Percentiles rank a stretch among this genome's conserved stretches.
These are phyloP conservation scores for Drosophila pruinosa DNA, from an alignment of 1,140 invertebrate genomes.

Conservation along the genomic window DNA sequence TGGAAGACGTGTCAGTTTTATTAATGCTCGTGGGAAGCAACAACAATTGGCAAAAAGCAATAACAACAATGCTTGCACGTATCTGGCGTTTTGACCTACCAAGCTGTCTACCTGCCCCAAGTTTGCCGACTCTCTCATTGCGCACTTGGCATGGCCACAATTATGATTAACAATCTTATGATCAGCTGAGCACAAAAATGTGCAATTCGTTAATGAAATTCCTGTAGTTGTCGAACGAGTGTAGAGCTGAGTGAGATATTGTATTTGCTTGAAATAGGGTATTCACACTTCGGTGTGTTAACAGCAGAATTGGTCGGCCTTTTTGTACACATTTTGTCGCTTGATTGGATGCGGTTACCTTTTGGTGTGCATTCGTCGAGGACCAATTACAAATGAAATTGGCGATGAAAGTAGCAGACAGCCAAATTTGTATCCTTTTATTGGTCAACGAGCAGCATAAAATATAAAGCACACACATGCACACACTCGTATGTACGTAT, in stretches of 20 bases:
- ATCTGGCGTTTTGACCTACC: conserved; percentile 44
- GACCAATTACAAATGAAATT: conserved; percentile 22
- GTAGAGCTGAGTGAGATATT: too few relatives aligned
- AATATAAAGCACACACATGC: conserved; percentile 8
- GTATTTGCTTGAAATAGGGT: neutral
- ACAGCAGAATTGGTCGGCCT: neutral
- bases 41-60: conserved; percentile 12
- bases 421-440: conserved; percentile 42
- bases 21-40: conserved; percentile 71
- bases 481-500: neutral
- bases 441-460: conserved; percentile 9
- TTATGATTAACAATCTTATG: neutral
- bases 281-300: neutral
- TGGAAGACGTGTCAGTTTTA: conserved; percentile 68
- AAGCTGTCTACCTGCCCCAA: conserved; percentile 29
- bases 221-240: neutral
- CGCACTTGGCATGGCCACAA: neutral
- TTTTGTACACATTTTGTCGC: conserved; percentile 5
- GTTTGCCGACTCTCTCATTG: conserved; percentile 1
- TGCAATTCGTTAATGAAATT: neutral
- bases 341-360: conserved; percentile 10
- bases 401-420: conserved; percentile 28
- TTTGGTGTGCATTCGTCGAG: conserved; percentile 14
- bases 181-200: conserved; percentile 1
- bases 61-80: conserved; percentile 35